These are phyloP conservation scores for Aeoliscus strigatus DNA, from an alignment of 2,797 vertebrate genomes.

Conservation along the genomic window DNA sequence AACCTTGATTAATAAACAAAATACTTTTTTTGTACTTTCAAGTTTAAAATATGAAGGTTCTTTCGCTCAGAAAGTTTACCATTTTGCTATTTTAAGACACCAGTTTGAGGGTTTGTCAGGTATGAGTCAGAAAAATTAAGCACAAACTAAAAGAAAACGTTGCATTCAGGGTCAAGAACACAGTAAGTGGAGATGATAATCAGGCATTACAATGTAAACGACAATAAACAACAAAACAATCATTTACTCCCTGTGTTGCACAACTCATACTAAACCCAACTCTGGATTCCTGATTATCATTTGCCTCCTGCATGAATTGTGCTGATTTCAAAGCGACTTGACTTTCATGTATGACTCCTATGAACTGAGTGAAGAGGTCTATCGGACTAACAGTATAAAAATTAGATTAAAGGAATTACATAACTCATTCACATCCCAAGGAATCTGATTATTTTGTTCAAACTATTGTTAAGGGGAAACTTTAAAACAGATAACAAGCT, in stretches of 20 bases:
- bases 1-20: constrained; percentile 12
- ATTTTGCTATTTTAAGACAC: constrained; percentile 7
- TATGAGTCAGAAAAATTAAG: constrained; percentile 17
- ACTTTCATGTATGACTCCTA: constrained; percentile 21
- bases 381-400: constrained; percentile 48
- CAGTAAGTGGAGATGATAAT: constrained; percentile 48
- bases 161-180: constrained; percentile 31
- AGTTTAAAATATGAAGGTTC: constrained; percentile 4
- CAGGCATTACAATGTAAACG: constrained; percentile 58
- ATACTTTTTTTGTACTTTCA: constrained; percentile 6
- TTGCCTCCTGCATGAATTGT: constrained; percentile 36
- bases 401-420: constrained; percentile 44
- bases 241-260: constrained; percentile 57
- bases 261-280: constrained; percentile 46
- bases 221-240: constrained; percentile 55
- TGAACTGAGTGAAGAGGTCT: constrained; percentile 23
- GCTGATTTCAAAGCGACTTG: constrained; percentile 29
- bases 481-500: constrained; percentile 50
- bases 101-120: constrained; percentile 5
- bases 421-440: constrained; percentile 32
- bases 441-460: constrained; percentile 39
- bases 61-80: constrained; percentile 7
- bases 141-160: constrained; percentile 29
- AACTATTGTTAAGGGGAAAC: constrained; percentile 40
- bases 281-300: constrained; percentile 58